Conservation (phyloP, 2,888 invertebrate species). For the Fragum sueziense region DNA sequence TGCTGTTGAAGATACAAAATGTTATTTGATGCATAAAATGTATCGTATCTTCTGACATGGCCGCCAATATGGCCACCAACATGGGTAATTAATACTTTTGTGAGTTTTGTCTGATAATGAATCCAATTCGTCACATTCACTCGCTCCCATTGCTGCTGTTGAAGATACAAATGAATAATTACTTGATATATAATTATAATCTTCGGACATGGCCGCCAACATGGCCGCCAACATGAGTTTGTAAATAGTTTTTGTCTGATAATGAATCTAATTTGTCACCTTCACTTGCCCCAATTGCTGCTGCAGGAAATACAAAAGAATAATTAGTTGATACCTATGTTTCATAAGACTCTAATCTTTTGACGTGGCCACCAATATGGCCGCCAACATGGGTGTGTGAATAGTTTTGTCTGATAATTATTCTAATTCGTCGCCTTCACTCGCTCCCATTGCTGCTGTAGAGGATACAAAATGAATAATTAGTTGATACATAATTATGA, state of each 20-base stretch:
- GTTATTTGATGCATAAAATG: too few species aligned
- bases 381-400: conserved; percentile 64
- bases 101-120: conserved; percentile 47
- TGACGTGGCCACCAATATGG: too few species aligned
- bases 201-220: conserved; percentile 64
- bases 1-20: neutral
- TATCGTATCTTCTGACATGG: conserved; percentile 66
- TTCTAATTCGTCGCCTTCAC: conserved; percentile 41
- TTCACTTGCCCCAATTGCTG: conserved; percentile 33
- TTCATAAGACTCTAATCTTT: too few species aligned
- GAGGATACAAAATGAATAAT: too few species aligned
- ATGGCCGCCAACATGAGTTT: conserved; percentile 65
- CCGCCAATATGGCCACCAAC: conserved; percentile 65
- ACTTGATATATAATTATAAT: too few species aligned
- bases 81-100: too few species aligned
- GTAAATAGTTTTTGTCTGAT: conserved; percentile 54
- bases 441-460: conserved; percentile 22
- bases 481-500: too few species aligned
- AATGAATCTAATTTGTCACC: conserved; percentile 37
- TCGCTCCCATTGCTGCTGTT: conserved; percentile 21
- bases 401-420: conserved; percentile 46
- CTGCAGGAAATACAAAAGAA: too few species aligned
- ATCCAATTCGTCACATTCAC: conserved; percentile 41
- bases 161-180: too few species aligned
- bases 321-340: too few species aligned